These are phyloP conservation scores for Ectemnius continuus DNA, from an alignment of 2,888 invertebrate genomes.

Conservation along the genomic window DNA sequence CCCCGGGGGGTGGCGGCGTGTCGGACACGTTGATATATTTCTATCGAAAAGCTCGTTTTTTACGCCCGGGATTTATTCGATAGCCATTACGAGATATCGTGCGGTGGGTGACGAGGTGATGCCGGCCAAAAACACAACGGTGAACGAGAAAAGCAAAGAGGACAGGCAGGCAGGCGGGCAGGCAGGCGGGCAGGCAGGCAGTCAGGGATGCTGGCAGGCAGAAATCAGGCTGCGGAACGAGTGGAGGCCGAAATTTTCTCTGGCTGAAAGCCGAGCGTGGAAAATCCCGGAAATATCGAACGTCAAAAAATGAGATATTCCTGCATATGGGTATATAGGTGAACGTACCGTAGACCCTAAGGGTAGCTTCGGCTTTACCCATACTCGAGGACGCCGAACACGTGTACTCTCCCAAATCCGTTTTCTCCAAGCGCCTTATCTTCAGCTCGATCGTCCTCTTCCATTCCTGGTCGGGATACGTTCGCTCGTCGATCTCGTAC, in stretches of 20 bases:
- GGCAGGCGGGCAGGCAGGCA: no score
- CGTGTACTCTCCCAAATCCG: constrained; percentile 84
- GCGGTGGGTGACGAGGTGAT: no score
- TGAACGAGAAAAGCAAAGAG: neutral
- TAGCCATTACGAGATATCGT: no score
- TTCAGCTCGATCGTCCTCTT: constrained; percentile 83
- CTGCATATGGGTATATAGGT: neutral
- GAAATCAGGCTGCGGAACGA: neutral
- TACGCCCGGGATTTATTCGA: no score
- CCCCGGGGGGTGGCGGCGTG: neutral
- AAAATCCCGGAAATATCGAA: constrained; percentile 3
- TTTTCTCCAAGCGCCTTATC: constrained; percentile 81
- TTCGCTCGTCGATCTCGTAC: constrained; percentile 83
- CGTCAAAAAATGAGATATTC: constrained; percentile 24
- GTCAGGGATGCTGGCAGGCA: no score
- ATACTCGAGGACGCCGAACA: constrained; percentile 86
- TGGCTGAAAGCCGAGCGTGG: neutral
- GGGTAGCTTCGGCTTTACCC: constrained; percentile 85
- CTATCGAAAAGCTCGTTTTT: no score
- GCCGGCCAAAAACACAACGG: neutral
- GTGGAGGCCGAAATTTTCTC: constrained; percentile 2
- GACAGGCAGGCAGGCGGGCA: no score
- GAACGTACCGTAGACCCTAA: constrained; percentile 83
- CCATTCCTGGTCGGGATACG: constrained; percentile 80
- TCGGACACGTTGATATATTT: neutral